Conservation (phyloP, 2,797 vertebrate genomes). For the Emydoidea blandingii region DNA sequence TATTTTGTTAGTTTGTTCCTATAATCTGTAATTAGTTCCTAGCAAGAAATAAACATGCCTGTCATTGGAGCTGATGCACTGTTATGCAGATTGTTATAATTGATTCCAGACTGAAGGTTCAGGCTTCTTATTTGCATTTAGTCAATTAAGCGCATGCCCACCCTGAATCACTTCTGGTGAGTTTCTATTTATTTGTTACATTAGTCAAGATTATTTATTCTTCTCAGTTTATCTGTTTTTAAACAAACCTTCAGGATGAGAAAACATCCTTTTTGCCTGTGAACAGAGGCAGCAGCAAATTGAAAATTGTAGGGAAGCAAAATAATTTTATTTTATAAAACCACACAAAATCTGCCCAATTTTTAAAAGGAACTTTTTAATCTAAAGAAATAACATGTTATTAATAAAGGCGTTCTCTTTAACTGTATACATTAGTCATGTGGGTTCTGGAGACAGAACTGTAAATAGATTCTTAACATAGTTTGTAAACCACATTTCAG, state of each 20-base stretch:
- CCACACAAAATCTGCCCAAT: neutral
- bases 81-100: constrained; percentile 42
- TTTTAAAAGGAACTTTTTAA: neutral
- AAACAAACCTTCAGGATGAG: constrained; percentile 27
- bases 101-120: constrained; percentile 37
- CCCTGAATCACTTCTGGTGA: constrained; percentile 60
- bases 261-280: constrained; percentile 12
- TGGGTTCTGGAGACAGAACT: accelerated
- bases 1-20: constrained; percentile 5
- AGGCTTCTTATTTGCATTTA: constrained; percentile 60
- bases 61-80: constrained; percentile 13
- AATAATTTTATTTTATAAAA: neutral
- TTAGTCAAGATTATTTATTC: constrained; percentile 68
- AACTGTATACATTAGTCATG: neutral
- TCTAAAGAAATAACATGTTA: neutral
- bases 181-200: constrained; percentile 75
- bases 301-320: neutral
- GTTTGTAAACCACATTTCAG: neutral
- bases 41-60: constrained; percentile 59
- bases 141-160: constrained; percentile 59
- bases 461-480: neutral
- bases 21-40: constrained; percentile 40
- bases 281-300: constrained; percentile 48
- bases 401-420: neutral
- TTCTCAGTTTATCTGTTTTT: constrained; percentile 72